A percentile compares a stretch with the other conserved stretches of the same genome.
These are phyloP conservation scores for Bryconaethiops microstoma DNA, from an alignment of 2,797 vertebrate genomes.

Conservation along the genomic window DNA sequence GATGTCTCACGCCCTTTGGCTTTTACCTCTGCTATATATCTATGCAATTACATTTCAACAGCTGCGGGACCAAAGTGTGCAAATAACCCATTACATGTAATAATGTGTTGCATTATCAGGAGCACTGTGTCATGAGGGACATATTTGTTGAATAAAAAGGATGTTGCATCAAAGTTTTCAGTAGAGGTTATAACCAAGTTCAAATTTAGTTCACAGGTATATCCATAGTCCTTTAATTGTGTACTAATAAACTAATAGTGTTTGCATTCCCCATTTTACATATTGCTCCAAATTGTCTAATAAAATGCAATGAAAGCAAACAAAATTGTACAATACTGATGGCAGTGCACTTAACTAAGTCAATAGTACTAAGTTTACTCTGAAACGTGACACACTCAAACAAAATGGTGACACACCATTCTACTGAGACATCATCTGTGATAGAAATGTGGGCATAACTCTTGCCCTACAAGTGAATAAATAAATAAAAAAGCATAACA, in stretches of 20 bases:
- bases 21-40: constrained; percentile 32
- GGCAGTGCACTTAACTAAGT: background rate
- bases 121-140: background rate
- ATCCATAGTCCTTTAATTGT: no score
- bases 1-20: constrained; percentile 38
- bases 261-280: background rate
- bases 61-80: constrained; percentile 12
- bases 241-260: no score
- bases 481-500: constrained; percentile 31
- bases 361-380: background rate
- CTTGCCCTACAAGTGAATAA: constrained; percentile 20
- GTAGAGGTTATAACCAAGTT: background rate
- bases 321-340: background rate
- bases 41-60: constrained; percentile 14
- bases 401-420: background rate
- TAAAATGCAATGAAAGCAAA: background rate
- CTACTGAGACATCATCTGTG: background rate
- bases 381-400: background rate
- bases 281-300: background rate
- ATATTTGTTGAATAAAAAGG: background rate
- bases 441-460: constrained; percentile 10
- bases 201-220: no score
- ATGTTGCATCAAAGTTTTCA: background rate
- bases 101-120: constrained; percentile 4
- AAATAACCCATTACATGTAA: constrained; percentile 15